phyloP scores from a whole-genome alignment of 2,888 invertebrate species.

The Dorcus parallelipipedus region DNA sequence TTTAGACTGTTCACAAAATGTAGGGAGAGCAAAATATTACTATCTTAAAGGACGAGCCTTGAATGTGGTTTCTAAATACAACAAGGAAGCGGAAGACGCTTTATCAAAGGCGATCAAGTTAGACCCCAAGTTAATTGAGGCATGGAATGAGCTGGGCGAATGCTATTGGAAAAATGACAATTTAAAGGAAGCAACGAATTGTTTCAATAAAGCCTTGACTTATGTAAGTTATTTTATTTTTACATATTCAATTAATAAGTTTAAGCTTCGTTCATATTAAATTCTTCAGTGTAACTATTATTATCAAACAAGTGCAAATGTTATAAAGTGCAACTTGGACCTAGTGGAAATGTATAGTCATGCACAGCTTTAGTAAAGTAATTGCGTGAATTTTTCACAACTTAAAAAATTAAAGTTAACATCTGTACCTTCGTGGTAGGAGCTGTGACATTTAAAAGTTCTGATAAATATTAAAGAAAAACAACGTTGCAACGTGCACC shows the following conservation, averaged over 20 bases:
- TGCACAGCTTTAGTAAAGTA: too few species aligned
- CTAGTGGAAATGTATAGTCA: too few species aligned
- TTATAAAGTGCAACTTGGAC: too few species aligned
- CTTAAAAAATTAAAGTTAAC: too few species aligned
- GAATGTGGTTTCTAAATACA: slow-evolving; percentile 67
- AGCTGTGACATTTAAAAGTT: too few species aligned
- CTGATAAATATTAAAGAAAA: too few species aligned
- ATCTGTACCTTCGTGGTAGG: too few species aligned
- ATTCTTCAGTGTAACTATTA: too few species aligned
- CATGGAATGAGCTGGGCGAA: slow-evolving; percentile 88
- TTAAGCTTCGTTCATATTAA: too few species aligned
- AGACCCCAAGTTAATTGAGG: slow-evolving; percentile 73
- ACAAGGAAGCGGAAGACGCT: slow-evolving; percentile 67
- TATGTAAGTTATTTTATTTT: slow-evolving; percentile 53
- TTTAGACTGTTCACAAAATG: slow-evolving; percentile 44
- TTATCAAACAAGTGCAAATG: too few species aligned
- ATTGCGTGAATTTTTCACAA: background rate
- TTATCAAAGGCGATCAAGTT: slow-evolving; percentile 82
- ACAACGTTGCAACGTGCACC: too few species aligned
- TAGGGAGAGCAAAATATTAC: slow-evolving; percentile 58
- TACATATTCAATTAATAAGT: background rate
- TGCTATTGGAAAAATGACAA: slow-evolving; percentile 86
- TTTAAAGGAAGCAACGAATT: slow-evolving; percentile 73
- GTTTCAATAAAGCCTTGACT: slow-evolving; percentile 74
- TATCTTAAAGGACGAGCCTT: slow-evolving; percentile 72